Evolutionary conservation across 2,797 vertebrate species (phyloP), one percentile per base, ranked within the genome.

Genomic region (Mormyrus proboscirostris): DNA sequence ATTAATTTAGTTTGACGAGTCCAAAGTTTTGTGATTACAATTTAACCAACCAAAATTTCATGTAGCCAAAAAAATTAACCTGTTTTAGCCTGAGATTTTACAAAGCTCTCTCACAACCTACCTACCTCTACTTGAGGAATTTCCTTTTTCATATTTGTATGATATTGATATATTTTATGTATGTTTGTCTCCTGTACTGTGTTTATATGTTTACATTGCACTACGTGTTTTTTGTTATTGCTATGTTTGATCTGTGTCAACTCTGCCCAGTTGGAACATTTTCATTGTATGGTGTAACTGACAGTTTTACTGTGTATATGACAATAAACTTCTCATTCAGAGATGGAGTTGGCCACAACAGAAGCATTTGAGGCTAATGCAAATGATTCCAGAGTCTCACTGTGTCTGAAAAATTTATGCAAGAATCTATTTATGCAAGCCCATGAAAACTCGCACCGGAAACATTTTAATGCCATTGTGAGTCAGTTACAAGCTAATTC

Each of bases 401-500:
- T 55, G 29, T 86, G 33, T 57, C 22, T 59, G 47, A 85, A 55
- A 59, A 44, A 87, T 44, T 59, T 87, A 87, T 59, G 16, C 51
- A 59, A 87, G 53, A 59, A 57, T 87, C 29, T 87, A 59, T 59
- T 87, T 59, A 87, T 41, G 7, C 51, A 57, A 59, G 53, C 29
- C 53, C 1, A 59, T 44, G 53, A 57, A 87, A 7, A 41, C 49
- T 59, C 33, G 12, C 16, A 57, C 47, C 14, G 47, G 8, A 87
- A 55, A 55, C 51, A 57, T 51, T 84, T 29, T 25, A 47, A 49
- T 51, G 44, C 44, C 49, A 12, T 51, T 51, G 19, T 53, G 51
- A 53, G 53, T 87, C 29, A 10, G 86, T 59, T 41, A 87, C 51
- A n/a, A 87, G 25, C 86, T 87, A 44, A 87, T 87, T 51, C 38